Evolutionary conservation across 64 coral and sea anemone species (phyloP).

Genomic region (Stichodactyla mertensii): DNA sequence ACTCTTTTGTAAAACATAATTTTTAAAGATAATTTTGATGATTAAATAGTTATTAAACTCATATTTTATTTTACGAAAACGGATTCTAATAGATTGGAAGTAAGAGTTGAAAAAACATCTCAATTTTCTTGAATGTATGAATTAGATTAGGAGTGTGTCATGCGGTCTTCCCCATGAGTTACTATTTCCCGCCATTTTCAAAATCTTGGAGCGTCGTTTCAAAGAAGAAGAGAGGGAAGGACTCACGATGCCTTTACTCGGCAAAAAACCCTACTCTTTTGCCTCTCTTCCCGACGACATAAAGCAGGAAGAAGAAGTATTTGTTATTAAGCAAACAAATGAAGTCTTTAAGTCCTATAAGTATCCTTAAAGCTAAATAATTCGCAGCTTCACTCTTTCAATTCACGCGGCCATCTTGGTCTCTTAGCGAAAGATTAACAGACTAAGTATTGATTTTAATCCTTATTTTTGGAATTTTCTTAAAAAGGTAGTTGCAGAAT

Average conservation of each 20-base stretch:
- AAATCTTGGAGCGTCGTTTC: constrained; percentile 38
- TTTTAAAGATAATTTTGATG: not conserved
- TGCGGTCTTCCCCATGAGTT: constrained; percentile 23
- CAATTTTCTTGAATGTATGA: not conserved
- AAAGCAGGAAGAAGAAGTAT: constrained; percentile 66
- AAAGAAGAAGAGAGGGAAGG: not conserved
- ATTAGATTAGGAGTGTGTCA: not conserved
- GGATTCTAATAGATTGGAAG: not conserved
- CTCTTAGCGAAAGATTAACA: too few relatives aligned
- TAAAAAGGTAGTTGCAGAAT: too few relatives aligned
- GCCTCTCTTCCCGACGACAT: constrained; percentile 58
- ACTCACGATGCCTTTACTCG: constrained; percentile 68
- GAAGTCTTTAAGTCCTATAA: constrained; percentile 84
- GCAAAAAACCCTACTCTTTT: constrained; percentile 54
- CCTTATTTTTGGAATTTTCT: too few relatives aligned
- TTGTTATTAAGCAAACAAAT: constrained; percentile 84
- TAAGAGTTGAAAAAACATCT: not conserved
- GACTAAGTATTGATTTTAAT: too few relatives aligned
- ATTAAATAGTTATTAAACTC: not conserved
- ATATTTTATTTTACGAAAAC: not conserved
- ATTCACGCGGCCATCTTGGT: not conserved
- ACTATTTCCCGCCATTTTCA: constrained; percentile 64
- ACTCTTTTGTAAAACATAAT: not conserved
- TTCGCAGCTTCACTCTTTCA: not conserved
- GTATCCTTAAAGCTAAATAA: constrained; percentile 54